Evolutionary conservation across 2,888 invertebrate species (phyloP), one percentile per base, ranked within the genome.

Genomic region (Endotricha flammealis): DNA sequence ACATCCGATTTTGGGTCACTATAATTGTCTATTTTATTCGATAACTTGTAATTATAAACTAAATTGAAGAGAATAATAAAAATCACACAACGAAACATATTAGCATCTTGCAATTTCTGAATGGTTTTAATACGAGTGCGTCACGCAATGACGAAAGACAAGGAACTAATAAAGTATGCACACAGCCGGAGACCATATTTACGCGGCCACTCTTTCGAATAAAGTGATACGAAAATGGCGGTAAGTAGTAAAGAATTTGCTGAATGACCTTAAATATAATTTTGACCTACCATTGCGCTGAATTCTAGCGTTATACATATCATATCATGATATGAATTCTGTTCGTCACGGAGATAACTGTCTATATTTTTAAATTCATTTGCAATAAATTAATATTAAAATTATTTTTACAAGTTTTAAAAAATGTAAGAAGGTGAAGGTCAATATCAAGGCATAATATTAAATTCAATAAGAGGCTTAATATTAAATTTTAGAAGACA

Each of bases 1-100:
- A 69, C 64, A 22, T 72, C 73, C 0, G 70, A 66, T 33, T 64
- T 50, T 1, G 34, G 44, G 36, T 68, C 59, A 47, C 47, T 61
- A 23, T 53, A 44, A 12, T 44, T 37, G 20, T 48, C 25, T 2
- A 20, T 7, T 20, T 20, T n/a, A 16, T 29, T 8, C 37, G 25
- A 38, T 50, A 52, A 38, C 43, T 42, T 42, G 49, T 44, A 22
- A 31, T 54, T 56, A 24, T 54, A 52, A 35, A 51, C 56, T 16
- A 52, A 48, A 23, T 53, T 51, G 13, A 64, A 57, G 45, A 57
- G 58, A 36, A 57, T 44, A 11, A 70, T 41, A 13, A 70, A 36
- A 34, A 67, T 44, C 29, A 60, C 41, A 46, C 50, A 48, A n/a
- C 48, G 44, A 42, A 54, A 32, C 9, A 60, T 40, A 24, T 43